Percentiles rank a stretch among this genome's conserved stretches.
Evolutionary conservation across 1,140 invertebrate species (phyloP).

Genomic region (Sinonovacula constricta): DNA sequence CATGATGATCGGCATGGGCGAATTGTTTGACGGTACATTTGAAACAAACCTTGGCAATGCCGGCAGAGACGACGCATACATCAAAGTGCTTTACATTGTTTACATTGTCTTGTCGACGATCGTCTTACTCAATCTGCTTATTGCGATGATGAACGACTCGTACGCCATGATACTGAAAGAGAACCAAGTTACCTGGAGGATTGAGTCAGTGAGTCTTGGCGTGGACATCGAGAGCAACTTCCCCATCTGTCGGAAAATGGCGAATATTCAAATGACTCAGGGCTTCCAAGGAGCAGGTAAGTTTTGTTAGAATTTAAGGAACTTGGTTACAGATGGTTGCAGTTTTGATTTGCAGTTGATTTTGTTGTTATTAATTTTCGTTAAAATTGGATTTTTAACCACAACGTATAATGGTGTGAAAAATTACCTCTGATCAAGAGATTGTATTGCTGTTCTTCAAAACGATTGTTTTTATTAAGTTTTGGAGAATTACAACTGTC

Average conservation of each 20-base stretch:
- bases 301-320: too few species aligned
- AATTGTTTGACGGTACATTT: slow-evolving; percentile 61
- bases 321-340: too few species aligned
- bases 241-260: slow-evolving; percentile 42
- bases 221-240: slow-evolving; percentile 66
- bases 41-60: slow-evolving; percentile 53
- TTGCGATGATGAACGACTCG: slow-evolving; percentile 77
- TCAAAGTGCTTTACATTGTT: slow-evolving; percentile 67
- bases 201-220: slow-evolving; percentile 70
- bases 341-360: background rate
- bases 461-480: too few species aligned
- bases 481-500: too few species aligned
- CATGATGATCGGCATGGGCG: slow-evolving; percentile 72
- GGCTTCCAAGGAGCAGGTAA: slow-evolving; percentile 5
- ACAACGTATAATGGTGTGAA: background rate
- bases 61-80: slow-evolving; percentile 47
- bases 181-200: slow-evolving; percentile 63
- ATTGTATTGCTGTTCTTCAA: too few species aligned
- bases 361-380: background rate
- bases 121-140: slow-evolving; percentile 72
- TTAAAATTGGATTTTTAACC: background rate
- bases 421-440: background rate
- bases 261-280: slow-evolving; percentile 2
- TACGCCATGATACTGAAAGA: slow-evolving; percentile 63
- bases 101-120: slow-evolving; percentile 72